Evolutionary conservation across 2,113 vertebrate species (phyloP).

Genomic region (Aegithalos caudatus): DNA sequence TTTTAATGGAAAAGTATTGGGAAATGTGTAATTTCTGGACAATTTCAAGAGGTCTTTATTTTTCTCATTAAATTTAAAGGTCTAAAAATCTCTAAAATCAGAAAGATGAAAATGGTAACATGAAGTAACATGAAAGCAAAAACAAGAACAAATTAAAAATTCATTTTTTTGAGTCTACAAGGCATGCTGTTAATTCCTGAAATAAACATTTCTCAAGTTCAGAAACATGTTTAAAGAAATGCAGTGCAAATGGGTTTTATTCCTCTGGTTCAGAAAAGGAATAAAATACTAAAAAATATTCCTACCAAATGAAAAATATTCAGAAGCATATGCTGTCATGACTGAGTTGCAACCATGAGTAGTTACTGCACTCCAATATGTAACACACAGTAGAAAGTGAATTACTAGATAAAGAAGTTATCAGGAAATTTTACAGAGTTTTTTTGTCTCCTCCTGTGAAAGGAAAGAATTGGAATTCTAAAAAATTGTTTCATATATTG

Average conservation of each 20-base stretch:
- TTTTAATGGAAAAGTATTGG: neutral
- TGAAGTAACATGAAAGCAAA: neutral
- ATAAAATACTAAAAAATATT: neutral
- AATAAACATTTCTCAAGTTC: neutral
- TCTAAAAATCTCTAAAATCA: neutral
- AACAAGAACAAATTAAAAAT: neutral
- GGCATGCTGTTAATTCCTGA: neutral
- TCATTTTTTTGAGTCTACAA: neutral
- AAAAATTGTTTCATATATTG: neutral
- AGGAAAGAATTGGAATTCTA: neutral
- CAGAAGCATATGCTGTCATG: neutral
- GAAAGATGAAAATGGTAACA: neutral
- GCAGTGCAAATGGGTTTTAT: neutral
- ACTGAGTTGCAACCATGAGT: neutral
- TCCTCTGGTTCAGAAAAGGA: neutral
- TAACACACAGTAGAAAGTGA: neutral
- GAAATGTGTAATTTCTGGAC: neutral
- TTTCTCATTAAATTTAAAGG: neutral
- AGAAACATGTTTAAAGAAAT: neutral
- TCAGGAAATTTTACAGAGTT: neutral
- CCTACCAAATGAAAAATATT: neutral
- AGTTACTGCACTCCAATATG: neutral
- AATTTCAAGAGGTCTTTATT: neutral
- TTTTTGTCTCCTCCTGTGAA: neutral
- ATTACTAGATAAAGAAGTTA: neutral